Base-by-base conservation (phyloP, 2,797 vertebrate genomes). In the Galagoides demidoff region DNA sequence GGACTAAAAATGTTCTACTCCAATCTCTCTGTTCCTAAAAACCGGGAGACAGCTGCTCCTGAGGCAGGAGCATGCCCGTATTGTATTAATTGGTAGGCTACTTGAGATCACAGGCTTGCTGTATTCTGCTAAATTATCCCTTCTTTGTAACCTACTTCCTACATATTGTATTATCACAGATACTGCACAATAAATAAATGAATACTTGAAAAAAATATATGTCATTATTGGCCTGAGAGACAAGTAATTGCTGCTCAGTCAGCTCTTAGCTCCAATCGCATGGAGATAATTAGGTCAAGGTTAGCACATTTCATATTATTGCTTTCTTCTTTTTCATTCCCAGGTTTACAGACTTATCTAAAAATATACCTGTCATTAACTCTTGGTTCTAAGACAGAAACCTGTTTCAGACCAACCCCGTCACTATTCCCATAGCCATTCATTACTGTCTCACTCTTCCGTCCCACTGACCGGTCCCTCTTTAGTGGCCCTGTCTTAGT, bases 21-120 rank as follows among this genome's bases (percentile, higher is more conserved):
- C 19, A 43, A 81, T n/a, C 3, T 3, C 16, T 39, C 1, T 49
- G 61, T 37, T 63, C 27, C 19, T 45, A n/a, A 43, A 27, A 4
- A 10, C 13, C 10, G 23, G 2, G 29, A 4, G 3, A 3, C 0
- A 27, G 6, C 27, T 61, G 4, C 2, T 78, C 7, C 34, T 4
- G 27, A 34, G 70, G 5, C 12, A 27, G 1, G 8, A 3, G 3
- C 55, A 64, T 73, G 16, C 10, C 59, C n/a, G 77, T 11, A 19
- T 16, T 13, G 6, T 19, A 23, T 2, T 9, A 2, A 5, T 12
- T 19, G 64, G 0, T 2, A 14, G 19, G 74, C n/a, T 79, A 4
- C 4, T 76, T 90, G 43, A 89, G 45, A 92, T 22, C 25, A 76
- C 23, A 57, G 9, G 0, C 34, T 13, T 78, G 1, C 73, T 27